Evolutionary conservation across 2,113 vertebrate species (phyloP).

Genomic region (Callionymus lyra): DNA sequence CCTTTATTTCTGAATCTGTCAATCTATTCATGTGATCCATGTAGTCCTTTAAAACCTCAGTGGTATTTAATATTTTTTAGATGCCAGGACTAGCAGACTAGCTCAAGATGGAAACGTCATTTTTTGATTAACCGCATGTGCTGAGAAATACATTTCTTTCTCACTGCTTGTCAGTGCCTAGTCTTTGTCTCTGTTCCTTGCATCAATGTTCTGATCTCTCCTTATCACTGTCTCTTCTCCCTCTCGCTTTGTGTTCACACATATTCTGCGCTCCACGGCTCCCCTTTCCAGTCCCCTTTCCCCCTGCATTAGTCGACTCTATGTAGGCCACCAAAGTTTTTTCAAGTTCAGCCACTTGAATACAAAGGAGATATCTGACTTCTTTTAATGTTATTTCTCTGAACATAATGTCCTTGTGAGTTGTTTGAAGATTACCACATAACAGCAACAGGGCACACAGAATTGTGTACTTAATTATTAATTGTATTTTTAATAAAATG

Average conservation of each 20-base stretch:
- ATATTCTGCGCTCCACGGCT: slow-evolving; percentile 18
- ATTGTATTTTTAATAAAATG: no score
- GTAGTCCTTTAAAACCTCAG: slow-evolving; percentile 38
- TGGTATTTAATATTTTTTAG: slow-evolving; percentile 62
- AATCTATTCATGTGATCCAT: no score
- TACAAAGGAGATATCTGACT: slow-evolving; percentile 22
- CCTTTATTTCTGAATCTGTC: no score
- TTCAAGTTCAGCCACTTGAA: slow-evolving; percentile 43
- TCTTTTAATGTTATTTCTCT: slow-evolving; percentile 9
- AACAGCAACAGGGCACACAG: no score
- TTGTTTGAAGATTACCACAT: no score
- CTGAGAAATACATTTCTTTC: slow-evolving; percentile 53
- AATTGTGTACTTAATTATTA: no score
- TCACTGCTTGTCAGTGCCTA: slow-evolving; percentile 21
- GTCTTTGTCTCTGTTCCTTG: slow-evolving; percentile 21
- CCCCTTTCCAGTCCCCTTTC: slow-evolving; percentile 17
- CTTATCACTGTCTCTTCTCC: slow-evolving; percentile 3
- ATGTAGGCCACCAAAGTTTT: slow-evolving; percentile 49
- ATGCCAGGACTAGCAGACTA: slow-evolving; percentile 55
- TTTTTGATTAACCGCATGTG: slow-evolving; percentile 53
- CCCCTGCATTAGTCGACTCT: slow-evolving; percentile 27
- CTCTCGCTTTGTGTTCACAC: slow-evolving; percentile 19
- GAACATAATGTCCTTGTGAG: slow-evolving; percentile 7
- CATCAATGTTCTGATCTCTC: slow-evolving; percentile 13
- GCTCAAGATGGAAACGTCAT: slow-evolving; percentile 60